These are phyloP conservation scores for Nothura maculosa DNA, from an alignment of 2,797 vertebrate species.

Conservation along the genomic window DNA sequence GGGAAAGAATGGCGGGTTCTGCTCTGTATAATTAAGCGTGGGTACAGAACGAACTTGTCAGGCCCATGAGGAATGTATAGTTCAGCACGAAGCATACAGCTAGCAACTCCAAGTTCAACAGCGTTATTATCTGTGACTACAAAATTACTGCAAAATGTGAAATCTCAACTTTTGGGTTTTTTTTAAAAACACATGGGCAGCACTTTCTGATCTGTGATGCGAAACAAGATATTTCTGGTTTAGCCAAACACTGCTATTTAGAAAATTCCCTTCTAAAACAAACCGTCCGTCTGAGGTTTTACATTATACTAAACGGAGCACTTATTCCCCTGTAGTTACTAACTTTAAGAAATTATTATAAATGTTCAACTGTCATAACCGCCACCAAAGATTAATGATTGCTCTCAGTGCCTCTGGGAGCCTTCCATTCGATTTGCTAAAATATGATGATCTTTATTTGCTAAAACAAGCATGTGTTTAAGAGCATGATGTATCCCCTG, in stretches of 20 bases:
- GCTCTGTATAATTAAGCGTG: neutral
- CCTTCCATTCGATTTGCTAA: neutral
- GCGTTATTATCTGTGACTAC: neutral
- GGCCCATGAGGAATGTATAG: neutral
- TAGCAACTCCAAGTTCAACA: neutral
- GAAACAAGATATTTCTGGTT: slow-evolving; percentile 69
- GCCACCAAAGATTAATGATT: slow-evolving; percentile 27
- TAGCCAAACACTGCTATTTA: slow-evolving; percentile 54
- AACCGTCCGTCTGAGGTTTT: slow-evolving; percentile 59
- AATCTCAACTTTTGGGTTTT: neutral
- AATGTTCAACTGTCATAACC: neutral
- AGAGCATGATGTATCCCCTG: neutral
- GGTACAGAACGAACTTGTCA: neutral
- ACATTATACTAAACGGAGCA: slow-evolving; percentile 28
- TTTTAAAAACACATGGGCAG: slow-evolving; percentile 29
- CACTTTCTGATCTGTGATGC: slow-evolving; percentile 55
- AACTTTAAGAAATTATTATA: slow-evolving; percentile 20
- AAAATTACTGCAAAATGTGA: slow-evolving; percentile 25
- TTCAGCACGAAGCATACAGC: neutral
- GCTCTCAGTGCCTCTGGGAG: neutral
- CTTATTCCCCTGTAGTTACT: slow-evolving; percentile 22
- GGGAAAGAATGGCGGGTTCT: neutral
- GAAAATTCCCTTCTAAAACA: slow-evolving; percentile 66
- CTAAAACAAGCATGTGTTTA: neutral
- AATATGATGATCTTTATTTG: neutral